Evolutionary conservation across 2,113 vertebrate species (phyloP).

Genomic region (Aptenodytes forsteri): DNA sequence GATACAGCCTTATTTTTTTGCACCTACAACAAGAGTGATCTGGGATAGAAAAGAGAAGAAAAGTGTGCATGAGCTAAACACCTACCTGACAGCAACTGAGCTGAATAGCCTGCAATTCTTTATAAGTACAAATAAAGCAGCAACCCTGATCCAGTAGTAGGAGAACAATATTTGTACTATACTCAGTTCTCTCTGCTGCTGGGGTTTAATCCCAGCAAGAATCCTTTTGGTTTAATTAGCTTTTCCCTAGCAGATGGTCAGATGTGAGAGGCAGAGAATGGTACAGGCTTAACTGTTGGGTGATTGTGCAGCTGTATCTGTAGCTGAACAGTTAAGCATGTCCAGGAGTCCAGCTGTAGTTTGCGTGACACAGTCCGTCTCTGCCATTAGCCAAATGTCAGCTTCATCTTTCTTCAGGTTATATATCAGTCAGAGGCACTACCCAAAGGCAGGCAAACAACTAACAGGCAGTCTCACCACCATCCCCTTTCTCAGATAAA

Average conservation of each 20-base stretch:
- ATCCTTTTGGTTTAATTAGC: slow-evolving; percentile 21
- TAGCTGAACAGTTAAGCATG: slow-evolving; percentile 14
- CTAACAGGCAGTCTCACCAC: neutral
- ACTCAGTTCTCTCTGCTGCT: slow-evolving; percentile 25
- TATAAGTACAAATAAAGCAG: slow-evolving; percentile 10
- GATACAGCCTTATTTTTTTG: neutral
- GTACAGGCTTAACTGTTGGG: slow-evolving; percentile 48
- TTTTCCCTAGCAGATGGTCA: slow-evolving; percentile 54
- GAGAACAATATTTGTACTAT: slow-evolving; percentile 40
- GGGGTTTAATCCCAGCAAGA: slow-evolving; percentile 39
- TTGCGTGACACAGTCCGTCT: neutral
- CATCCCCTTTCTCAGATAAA: neutral
- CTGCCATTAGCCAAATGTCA: slow-evolving; percentile 23
- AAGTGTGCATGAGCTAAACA: neutral
- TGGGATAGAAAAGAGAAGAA: neutral
- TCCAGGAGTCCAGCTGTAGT: slow-evolving; percentile 40
- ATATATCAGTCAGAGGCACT: neutral
- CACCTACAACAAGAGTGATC: neutral
- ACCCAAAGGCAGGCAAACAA: neutral
- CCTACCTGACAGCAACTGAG: neutral
- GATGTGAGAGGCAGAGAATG: slow-evolving; percentile 59
- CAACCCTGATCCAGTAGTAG: neutral
- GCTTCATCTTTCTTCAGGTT: neutral
- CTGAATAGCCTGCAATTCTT: neutral
- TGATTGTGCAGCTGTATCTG: slow-evolving; percentile 53